phyloP scores from a whole-genome alignment of 2,797 vertebrate species.

The Falco concolor region DNA sequence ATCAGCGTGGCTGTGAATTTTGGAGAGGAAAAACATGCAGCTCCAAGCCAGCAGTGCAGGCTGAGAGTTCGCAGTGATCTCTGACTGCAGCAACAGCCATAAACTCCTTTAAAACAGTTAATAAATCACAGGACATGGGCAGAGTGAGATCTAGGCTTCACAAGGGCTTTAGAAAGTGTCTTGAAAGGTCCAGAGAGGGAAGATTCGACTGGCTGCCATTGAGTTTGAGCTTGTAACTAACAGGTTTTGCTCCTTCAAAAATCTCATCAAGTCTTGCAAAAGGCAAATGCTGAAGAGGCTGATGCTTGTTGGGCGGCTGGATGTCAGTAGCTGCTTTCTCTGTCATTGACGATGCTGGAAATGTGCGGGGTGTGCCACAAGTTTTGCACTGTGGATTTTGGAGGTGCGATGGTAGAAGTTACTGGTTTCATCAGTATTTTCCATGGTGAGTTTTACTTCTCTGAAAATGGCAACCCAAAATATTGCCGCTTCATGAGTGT shows the following conservation, averaged over 20 bases:
- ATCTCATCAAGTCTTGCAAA: background rate
- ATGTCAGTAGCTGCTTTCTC: background rate
- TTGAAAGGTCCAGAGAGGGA: background rate
- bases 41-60: background rate
- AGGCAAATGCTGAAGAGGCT: background rate
- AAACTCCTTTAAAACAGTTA: background rate
- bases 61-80: background rate
- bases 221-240: background rate
- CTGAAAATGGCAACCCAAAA: background rate
- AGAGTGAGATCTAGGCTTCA: background rate
- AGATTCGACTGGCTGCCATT: background rate
- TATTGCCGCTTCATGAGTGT: fast-evolving
- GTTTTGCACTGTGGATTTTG: background rate
- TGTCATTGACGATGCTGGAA: fast-evolving
- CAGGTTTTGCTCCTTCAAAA: background rate
- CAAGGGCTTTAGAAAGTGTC: background rate
- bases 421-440: background rate
- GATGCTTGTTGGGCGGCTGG: background rate
- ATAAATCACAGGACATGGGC: constrained; percentile 21
- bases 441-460: background rate
- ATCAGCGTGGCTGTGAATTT: constrained; percentile 17
- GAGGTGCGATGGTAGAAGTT: background rate
- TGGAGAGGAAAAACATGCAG: background rate
- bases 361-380: fast-evolving
- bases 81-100: background rate